Base-by-base conservation (phyloP, 2,113 vertebrate species). In the Silurus meridionalis region DNA sequence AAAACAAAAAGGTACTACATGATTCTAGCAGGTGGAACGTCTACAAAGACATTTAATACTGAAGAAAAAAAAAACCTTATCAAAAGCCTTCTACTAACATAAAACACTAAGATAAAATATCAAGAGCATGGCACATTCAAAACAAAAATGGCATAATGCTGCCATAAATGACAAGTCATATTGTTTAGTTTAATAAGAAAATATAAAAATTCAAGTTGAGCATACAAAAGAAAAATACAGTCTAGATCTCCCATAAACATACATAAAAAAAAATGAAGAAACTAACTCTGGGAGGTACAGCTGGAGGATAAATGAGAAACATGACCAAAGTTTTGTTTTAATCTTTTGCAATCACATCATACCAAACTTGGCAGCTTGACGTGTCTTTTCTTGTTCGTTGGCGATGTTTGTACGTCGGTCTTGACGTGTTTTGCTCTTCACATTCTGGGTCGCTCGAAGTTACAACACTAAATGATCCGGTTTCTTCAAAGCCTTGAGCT, bases 301-400 rank as follows among this genome's bases (percentile, higher is more conserved):
- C 71, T 74, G 25, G 25, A 86, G 53, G 80, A 88, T 86, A 87
- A 89, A 88, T 89, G 86, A 80, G 48, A 6, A n/a, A 79, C 48
- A 58, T 37, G 2, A 46, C 46, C 60, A 83, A 80, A 74, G 25
- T 50, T 21, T 37, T 55, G 75, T 46, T 77, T 61, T 37, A 37
- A 37, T 37, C 8, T 23, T 48, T 15, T 46, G 9, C 58, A n/a
- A 64, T 21, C 1, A 7, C 15, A 0, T 1, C 50, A 63, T 8
- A 13, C 57, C 28, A 37, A 7, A 55, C 15, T 57, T 23, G 50
- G 25, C 60, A 55, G 15, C 15, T 23, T 55, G 50, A 66, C 0
- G 10, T 79, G 48, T 78, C 14, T 28, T 52, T 53, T 52, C 28
- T 25, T 21, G 66, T 28, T 85, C 9, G 4, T 2, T 3, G 2